Conservation (phyloP, 1,140 invertebrate genomes). For the Neotoxoptera formosana region DNA sequence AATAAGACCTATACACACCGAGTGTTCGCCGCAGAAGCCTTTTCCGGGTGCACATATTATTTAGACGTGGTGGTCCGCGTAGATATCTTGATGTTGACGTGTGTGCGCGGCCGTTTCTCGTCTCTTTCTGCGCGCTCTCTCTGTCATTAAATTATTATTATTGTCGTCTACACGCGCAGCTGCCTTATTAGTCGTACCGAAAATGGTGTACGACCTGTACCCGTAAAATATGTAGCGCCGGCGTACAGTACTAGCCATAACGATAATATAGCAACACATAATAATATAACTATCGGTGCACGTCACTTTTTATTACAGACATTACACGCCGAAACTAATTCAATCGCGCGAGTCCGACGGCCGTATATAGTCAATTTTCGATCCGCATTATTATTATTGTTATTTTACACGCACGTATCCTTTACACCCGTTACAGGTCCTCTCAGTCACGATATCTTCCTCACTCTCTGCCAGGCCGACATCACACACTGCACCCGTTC, state of each 20-base stretch:
- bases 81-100: neutral
- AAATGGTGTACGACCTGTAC: neutral
- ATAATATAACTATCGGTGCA: neutral
- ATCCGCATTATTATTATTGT: neutral
- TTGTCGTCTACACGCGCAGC: neutral
- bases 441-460: no score
- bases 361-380: slow-evolving; percentile 13
- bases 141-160: neutral
- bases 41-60: neutral
- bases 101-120: neutral
- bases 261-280: neutral
- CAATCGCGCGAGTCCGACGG: neutral
- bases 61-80: neutral
- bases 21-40: no score
- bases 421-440: neutral
- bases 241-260: neutral
- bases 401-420: neutral
- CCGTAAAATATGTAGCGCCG: no score
- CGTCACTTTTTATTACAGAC: slow-evolving; percentile 3
- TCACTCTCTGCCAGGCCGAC: neutral
- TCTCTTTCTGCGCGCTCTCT: neutral
- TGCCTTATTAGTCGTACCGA: neutral
- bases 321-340: slow-evolving; percentile 15
- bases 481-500: neutral
- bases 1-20: neutral